A percentile compares a stretch with the other conserved stretches of the same genome.
Evolutionary conservation across 2,113 vertebrate genomes (phyloP).

Genomic region (Delphinapterus leucas): DNA sequence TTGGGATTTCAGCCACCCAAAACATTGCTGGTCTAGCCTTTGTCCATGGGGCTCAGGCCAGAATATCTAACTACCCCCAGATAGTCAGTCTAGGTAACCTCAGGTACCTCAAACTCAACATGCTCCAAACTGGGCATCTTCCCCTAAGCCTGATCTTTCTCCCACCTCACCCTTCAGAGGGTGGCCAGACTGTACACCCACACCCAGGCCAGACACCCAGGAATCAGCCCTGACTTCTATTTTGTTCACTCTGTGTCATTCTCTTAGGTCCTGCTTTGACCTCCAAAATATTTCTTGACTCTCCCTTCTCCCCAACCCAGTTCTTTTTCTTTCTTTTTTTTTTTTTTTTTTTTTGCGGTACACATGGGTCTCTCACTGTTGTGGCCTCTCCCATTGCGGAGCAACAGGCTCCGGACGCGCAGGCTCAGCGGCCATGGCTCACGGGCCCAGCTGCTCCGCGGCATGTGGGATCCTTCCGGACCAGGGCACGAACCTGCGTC

Average conservation of each 20-base stretch:
- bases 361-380: too few relatives aligned
- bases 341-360: too few relatives aligned
- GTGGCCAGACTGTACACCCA: background rate
- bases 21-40: background rate
- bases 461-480: too few relatives aligned
- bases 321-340: background rate
- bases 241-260: background rate
- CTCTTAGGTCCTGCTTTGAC: background rate
- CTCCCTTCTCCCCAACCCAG: background rate
- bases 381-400: too few relatives aligned
- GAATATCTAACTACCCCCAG: background rate
- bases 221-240: background rate
- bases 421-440: too few relatives aligned
- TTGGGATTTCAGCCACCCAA: background rate
- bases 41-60: background rate
- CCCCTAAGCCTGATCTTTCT: background rate
- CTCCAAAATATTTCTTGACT: background rate
- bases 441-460: too few relatives aligned
- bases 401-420: too few relatives aligned
- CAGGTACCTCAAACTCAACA: background rate
- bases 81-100: background rate
- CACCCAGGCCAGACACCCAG: background rate
- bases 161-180: background rate
- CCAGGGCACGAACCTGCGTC: too few relatives aligned
- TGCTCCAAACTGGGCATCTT: background rate